Conservation (phyloP, 2,113 vertebrate species). For the Chaetura pelagica region DNA sequence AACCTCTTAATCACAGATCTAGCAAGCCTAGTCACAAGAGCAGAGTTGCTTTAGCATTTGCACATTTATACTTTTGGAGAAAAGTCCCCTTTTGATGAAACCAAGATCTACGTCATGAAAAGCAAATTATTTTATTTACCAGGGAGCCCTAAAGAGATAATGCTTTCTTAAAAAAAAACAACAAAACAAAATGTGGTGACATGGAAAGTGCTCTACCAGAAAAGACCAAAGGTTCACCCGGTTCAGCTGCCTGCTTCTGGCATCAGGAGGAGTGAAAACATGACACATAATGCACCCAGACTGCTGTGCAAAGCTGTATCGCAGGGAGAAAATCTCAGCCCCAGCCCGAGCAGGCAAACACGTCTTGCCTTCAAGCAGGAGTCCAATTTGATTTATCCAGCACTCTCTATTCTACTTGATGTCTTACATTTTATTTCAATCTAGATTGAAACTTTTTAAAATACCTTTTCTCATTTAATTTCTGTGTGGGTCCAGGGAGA, state of each 20-base stretch:
- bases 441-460: background rate
- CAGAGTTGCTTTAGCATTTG: background rate
- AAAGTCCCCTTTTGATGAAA: background rate
- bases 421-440: background rate
- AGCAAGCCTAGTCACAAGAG: background rate
- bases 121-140: background rate
- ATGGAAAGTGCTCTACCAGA: background rate
- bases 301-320: background rate
- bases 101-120: background rate
- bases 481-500: background rate
- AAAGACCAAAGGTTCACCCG: background rate
- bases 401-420: background rate
- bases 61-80: background rate
- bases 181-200: background rate
- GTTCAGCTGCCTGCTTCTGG: background rate
- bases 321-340: background rate
- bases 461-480: background rate
- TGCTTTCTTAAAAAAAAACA: too few relatives aligned
- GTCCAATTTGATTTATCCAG: background rate
- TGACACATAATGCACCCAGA: background rate
- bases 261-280: background rate
- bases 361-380: background rate
- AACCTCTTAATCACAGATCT: background rate
- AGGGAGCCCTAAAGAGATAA: background rate
- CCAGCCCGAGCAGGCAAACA: background rate